Evolutionary conservation across 2,797 vertebrate species (phyloP).

Genomic region (Poeciliopsis gracilis): DNA sequence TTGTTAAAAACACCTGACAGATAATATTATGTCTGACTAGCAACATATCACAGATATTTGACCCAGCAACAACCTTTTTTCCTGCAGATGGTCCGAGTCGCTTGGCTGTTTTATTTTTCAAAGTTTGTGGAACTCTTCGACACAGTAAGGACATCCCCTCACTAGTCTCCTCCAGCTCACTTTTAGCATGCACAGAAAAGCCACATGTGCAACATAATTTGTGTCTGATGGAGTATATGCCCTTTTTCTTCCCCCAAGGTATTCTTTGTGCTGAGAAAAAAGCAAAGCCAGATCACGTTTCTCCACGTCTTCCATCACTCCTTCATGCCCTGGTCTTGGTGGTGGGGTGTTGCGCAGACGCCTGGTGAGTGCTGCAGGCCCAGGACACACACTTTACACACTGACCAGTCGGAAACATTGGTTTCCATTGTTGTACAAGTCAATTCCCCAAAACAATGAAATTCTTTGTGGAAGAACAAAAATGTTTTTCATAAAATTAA

Average conservation of each 20-base stretch:
- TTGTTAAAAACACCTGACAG: background rate
- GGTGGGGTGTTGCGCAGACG: slow-evolving; percentile 94
- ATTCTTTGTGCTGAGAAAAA: slow-evolving; percentile 97
- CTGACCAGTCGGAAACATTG: background rate
- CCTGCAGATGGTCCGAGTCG: slow-evolving; percentile 89
- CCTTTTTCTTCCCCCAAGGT: slow-evolving; percentile 74
- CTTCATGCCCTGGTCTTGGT: slow-evolving; percentile 97
- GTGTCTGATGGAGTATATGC: background rate
- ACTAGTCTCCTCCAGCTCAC: background rate
- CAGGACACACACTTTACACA: background rate
- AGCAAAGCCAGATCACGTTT: slow-evolving; percentile 96
- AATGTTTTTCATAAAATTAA: background rate
- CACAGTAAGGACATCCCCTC: slow-evolving; percentile 84
- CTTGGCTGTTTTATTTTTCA: slow-evolving; percentile 94
- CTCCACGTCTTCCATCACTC: slow-evolving; percentile 98
- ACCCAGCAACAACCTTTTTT: slow-evolving; percentile 8
- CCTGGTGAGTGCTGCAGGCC: slow-evolving; percentile 83
- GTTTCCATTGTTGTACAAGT: background rate
- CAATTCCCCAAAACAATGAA: background rate
- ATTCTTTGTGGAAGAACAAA: background rate
- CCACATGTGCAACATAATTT: background rate
- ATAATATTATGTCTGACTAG: background rate
- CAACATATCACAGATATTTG: background rate
- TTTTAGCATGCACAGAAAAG: background rate
- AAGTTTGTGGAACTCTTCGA: slow-evolving; percentile 95